Evolutionary conservation across 2,888 invertebrate species (phyloP), one percentile per base, ranked within the genome.

Genomic region (Rhaphigaster nebulosa): DNA sequence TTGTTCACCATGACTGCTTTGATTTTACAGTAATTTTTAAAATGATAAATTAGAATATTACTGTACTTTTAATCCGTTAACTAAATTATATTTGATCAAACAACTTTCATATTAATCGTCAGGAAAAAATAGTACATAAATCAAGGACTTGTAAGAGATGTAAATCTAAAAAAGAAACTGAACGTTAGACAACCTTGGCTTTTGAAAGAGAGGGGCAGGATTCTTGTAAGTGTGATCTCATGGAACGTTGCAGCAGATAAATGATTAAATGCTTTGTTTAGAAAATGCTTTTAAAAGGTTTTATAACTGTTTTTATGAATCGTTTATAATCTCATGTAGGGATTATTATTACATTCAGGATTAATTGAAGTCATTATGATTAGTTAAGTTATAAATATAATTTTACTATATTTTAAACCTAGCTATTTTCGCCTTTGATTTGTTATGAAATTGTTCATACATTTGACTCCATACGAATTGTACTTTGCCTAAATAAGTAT

Each of bases 131-230:
- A 76, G 70, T 76, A 38, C 34, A 76, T 23, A 34, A 65, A 76
- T 38, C 70, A 76, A 76, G 70, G 70, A 38, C 70, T 76, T 76
- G 18, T 23, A 38, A 2, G 70, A 38, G 70, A 76, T 38, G 38
- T 38, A 10, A 38, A 76, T 76, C 70, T 76, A 76, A 76, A 76
- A 76, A 76, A 76, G 70, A 76, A 76, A 76, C 65, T 76, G 23
- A 76, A 76, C 70, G 70, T 76, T 76, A 76, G 70, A 76, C 70
- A 76, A 8, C 70, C 70, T 76, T 76, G 70, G 70, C 70, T 76
- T 76, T 34, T 76, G 70, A 20, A 76, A 76, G 70, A 76, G 70
- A 76, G 70, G 70, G 34, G 70, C 70, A 38, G 70, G 38, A 38
- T 76, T 38, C 38, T 76, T 34, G 65, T 29, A 38, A 76, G 70